Base-by-base conservation (phyloP, 2,888 invertebrate species). In the Apotomis betuletana region DNA sequence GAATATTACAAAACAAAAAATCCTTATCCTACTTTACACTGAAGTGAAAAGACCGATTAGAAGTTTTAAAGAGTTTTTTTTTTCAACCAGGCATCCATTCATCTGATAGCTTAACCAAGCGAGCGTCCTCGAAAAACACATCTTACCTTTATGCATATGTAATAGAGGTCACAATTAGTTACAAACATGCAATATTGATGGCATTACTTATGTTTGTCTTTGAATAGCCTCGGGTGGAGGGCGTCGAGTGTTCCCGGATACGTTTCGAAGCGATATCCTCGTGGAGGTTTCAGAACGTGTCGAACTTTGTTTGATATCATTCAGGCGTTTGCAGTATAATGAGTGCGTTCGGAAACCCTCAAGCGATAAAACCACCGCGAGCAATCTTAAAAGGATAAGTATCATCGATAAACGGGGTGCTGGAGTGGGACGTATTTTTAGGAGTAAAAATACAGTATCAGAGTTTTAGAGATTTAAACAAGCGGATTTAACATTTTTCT, bases 221-320 rank as follows among this genome's bases (percentile, higher is more conserved):
- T 69, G 70, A 60, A 70, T 58, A 71, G 68, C 67, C 58, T 51
- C 63, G 74, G 75, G 75, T 76, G 70, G 75, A 85, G 85, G 81
- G 79, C 68, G 85, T 84, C 82, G 82, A 84, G 84, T 80, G 77
- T 78, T 77, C 63, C 44, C 62, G 72, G 63, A 67, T 65, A 69
- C 69, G 75, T 69, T 74, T 73, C 54, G 74, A 74, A 70, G 67
- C 67, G 72, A 72, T 72, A 72, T 58, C 72, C 68, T 58, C 67
- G 46, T 72, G 68, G 46, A 61, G 72, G 68, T 63, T 72, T 72
- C 58, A 15, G 72, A 68, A 72, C 72, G 72, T 59, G 67, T 63
- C 68, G 59, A 67, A 72, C 68, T 72, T 72, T 72, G 72, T 72
- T 72, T 68, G 72, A 72, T 72, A 72, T 72, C 71, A 67, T 72